Evolutionary conservation across 2,113 vertebrate genomes (phyloP).

Genomic region (Vidua chalybeata): DNA sequence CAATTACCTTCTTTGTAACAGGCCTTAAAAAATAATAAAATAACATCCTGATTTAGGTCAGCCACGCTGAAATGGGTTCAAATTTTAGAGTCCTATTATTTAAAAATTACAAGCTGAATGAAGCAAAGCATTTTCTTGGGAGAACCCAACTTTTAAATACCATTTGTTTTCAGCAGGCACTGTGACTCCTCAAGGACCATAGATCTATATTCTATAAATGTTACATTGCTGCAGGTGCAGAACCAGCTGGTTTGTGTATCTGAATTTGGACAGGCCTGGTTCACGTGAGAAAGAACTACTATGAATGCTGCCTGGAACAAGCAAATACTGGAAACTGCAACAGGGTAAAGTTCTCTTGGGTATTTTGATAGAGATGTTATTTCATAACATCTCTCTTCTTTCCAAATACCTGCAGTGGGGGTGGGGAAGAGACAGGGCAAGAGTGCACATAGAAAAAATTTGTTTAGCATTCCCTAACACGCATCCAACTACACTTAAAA

Average conservation of each 20-base stretch:
- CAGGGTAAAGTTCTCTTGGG: not conserved
- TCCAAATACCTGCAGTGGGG: not conserved
- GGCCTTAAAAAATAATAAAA: not conserved
- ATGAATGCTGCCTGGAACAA: not conserved
- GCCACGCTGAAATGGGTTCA: not conserved
- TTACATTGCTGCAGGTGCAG: not conserved
- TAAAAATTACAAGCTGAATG: not conserved
- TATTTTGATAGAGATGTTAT: not conserved
- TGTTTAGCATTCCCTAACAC: not conserved
- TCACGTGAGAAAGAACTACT: not conserved
- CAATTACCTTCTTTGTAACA: not conserved
- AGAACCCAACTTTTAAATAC: not conserved
- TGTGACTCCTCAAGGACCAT: not conserved
- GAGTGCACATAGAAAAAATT: not conserved
- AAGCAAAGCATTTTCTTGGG: not conserved
- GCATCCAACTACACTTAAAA: fast-evolving
- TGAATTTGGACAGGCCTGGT: not conserved
- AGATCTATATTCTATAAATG: not conserved
- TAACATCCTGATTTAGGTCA: not conserved
- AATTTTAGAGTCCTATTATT: not conserved
- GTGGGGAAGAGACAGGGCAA: not conserved
- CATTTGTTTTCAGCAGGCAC: not conserved
- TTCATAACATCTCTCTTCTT: not conserved
- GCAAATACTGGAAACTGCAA: not conserved
- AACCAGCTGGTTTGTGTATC: not conserved